phyloP scores from a whole-genome alignment of 92 coral and sea anemone genomes.

The Nematostella vectensis region DNA sequence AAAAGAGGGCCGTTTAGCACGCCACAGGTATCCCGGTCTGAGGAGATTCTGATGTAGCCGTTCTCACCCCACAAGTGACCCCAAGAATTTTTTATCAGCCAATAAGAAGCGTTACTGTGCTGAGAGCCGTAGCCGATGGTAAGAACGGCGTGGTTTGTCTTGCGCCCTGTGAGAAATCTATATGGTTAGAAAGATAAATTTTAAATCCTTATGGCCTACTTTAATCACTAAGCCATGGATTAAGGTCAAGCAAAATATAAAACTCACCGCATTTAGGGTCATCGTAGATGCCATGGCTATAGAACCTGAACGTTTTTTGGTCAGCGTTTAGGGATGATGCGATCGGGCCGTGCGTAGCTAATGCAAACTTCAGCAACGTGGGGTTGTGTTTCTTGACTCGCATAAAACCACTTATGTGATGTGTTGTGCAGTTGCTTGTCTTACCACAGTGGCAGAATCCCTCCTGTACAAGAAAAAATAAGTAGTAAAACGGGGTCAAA shows the following conservation, averaged over 20 bases:
- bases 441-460: constrained; percentile 86
- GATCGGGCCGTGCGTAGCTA: constrained; percentile 85
- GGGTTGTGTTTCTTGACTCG: constrained; percentile 69
- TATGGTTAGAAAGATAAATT: not conserved
- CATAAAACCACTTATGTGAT: constrained; percentile 58
- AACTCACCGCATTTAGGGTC: constrained; percentile 75
- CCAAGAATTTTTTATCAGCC: constrained; percentile 95
- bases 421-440: constrained; percentile 55
- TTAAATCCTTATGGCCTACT: not conserved
- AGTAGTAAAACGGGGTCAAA: too few species aligned
- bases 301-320: constrained; percentile 74
- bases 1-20: constrained; percentile 62
- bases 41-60: constrained; percentile 72
- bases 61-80: constrained; percentile 94
- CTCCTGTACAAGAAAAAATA: constrained; percentile 57
- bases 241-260: too few species aligned
- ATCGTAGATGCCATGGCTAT: constrained; percentile 81
- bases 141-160: constrained; percentile 70
- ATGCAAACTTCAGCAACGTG: constrained; percentile 54
- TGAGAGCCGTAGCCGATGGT: constrained; percentile 58
- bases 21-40: constrained; percentile 60
- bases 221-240: not conserved
- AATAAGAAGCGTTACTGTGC: constrained; percentile 37
- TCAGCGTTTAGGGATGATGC: constrained; percentile 90
- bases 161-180: constrained; percentile 30